Conservation (phyloP, 2,797 vertebrate species). For the Pelochelys cantorii region DNA sequence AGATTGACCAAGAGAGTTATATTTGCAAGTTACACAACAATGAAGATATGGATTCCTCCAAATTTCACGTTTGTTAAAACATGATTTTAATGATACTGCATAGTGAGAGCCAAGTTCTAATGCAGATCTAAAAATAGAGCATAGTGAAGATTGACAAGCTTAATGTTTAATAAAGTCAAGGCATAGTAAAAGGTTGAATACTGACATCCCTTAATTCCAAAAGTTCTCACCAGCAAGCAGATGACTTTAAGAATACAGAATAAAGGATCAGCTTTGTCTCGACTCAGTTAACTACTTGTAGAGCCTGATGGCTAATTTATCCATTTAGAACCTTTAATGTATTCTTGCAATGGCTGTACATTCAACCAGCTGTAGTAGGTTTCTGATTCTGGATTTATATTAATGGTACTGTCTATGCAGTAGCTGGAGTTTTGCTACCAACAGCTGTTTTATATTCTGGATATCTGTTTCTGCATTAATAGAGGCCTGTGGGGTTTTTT, state of each 20-base stretch:
- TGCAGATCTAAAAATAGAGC: not conserved
- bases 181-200: not conserved
- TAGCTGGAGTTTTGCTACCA: not conserved
- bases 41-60: not conserved
- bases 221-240: not conserved
- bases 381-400: not conserved
- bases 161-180: fast-evolving
- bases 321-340: fast-evolving
- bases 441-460: not conserved
- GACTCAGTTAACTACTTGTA: not conserved
- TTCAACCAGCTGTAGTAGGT: not conserved
- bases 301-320: not conserved
- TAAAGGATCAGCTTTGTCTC: not conserved
- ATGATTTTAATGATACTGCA: not conserved
- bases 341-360: not conserved
- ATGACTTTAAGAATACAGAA: not conserved
- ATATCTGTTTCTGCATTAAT: not conserved
- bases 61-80: not conserved
- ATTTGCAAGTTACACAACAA: not conserved
- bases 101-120: not conserved
- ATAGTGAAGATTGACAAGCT: not conserved
- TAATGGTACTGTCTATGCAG: not conserved
- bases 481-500: not conserved
- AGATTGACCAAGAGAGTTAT: not conserved
- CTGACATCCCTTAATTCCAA: not conserved